A percentile compares a stretch with the other conserved stretches of the same genome.
Evolutionary conservation across 2,113 vertebrate species (phyloP).

Genomic region (Caranx melampygus): DNA sequence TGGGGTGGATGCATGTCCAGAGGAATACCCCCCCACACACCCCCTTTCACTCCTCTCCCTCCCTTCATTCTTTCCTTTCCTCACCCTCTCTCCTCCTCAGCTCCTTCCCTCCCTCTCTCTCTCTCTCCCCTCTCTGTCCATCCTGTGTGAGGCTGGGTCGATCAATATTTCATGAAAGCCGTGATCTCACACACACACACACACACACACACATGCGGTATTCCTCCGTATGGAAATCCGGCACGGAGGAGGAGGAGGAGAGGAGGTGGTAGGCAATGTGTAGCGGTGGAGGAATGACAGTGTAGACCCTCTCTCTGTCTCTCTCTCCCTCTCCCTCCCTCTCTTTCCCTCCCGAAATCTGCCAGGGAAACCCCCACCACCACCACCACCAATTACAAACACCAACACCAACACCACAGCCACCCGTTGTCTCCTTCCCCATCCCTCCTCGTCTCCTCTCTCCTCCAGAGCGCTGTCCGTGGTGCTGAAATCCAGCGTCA

Average conservation of each 20-base stretch:
- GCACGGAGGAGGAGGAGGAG: slow-evolving; percentile 49
- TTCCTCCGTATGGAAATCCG: slow-evolving; percentile 64
- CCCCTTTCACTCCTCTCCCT: no score
- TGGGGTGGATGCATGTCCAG: slow-evolving; percentile 57
- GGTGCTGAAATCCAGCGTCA: slow-evolving; percentile 83
- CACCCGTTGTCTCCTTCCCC: slow-evolving; percentile 45
- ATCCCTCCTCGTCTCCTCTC: slow-evolving; percentile 35
- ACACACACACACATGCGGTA: slow-evolving; percentile 53
- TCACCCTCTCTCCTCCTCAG: no score
- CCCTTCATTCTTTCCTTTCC: no score
- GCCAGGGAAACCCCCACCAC: slow-evolving; percentile 83
- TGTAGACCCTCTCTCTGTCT: slow-evolving; percentile 52
- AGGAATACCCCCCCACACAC: slow-evolving; percentile 54
- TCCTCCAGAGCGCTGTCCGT: slow-evolving; percentile 77
- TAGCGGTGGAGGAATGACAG: slow-evolving; percentile 67
- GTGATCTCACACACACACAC: slow-evolving; percentile 57
- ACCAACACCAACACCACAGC: slow-evolving; percentile 52
- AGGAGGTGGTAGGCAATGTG: slow-evolving; percentile 61
- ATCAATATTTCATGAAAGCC: slow-evolving; percentile 78
- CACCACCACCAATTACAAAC: not conserved
- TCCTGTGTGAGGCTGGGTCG: slow-evolving; percentile 65
- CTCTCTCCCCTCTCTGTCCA: slow-evolving; percentile 60
- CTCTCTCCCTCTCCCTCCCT: no score
- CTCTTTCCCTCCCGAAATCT: slow-evolving; percentile 67
- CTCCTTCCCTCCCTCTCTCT: not conserved